Percentiles rank a stretch among this genome's conserved stretches.
Conservation (phyloP, 2,888 invertebrate species). For the Drosophila setosimentum region DNA sequence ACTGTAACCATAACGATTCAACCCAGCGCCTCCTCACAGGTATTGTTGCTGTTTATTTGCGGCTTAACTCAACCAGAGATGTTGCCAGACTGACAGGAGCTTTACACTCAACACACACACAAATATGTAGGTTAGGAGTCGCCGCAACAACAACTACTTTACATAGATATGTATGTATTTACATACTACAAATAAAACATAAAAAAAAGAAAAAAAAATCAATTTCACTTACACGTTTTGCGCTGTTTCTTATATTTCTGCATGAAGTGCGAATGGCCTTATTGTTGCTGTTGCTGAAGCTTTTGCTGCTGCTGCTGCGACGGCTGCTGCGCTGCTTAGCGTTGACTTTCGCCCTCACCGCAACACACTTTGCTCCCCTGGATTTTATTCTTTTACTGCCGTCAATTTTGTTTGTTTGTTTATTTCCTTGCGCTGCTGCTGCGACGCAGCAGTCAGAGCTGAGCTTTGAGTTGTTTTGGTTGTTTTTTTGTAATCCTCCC, state of each 20-base stretch:
- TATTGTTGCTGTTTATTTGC: constrained; percentile 28
- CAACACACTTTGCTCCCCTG: constrained; percentile 13
- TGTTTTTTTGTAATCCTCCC: constrained; percentile 26
- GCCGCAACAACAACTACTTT: constrained; percentile 34
- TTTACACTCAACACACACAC: constrained; percentile 13
- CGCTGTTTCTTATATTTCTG: constrained; percentile 70
- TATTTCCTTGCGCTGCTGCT: constrained; percentile 20
- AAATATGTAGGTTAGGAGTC: constrained; percentile 51
- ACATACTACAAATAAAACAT: constrained; percentile 46
- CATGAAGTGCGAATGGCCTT: constrained; percentile 60
- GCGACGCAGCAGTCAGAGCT: constrained; percentile 34
- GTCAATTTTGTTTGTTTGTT: constrained; percentile 52
- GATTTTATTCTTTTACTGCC: constrained; percentile 18
- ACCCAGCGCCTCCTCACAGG: constrained; percentile 28
- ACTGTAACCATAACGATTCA: constrained; percentile 49
- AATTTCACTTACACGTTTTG: constrained; percentile 76
- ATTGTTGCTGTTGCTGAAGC: constrained; percentile 38
- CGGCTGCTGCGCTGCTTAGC: constrained; percentile 31
- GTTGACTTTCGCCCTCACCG: constrained; percentile 34
- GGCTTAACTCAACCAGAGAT: constrained; percentile 44
- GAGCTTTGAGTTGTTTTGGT: constrained; percentile 34
- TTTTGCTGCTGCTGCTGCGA: constrained; percentile 8
- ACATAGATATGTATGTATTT: constrained; percentile 9
- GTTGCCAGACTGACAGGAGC: constrained; percentile 47
- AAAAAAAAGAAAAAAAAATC: constrained; percentile 70